These are phyloP conservation scores for Tetraodon nigroviridis DNA, from an alignment of 2,113 vertebrate species.

Conservation along the genomic window DNA sequence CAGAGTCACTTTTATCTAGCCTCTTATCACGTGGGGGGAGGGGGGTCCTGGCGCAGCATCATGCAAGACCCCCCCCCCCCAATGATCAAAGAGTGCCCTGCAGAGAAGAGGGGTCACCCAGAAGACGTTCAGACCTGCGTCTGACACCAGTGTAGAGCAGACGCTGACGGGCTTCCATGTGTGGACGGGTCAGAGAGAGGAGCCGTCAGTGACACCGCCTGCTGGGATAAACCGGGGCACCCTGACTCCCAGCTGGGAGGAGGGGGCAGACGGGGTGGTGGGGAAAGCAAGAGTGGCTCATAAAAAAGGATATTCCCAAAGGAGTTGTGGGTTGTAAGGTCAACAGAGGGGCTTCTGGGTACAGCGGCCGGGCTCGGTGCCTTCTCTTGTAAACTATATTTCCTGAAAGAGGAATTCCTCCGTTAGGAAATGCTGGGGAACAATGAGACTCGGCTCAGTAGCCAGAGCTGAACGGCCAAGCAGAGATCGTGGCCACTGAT, in stretches of 20 bases:
- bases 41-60: conserved; percentile 22
- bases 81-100: conserved; percentile 57
- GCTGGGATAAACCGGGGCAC: conserved; percentile 42
- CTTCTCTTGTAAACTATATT: conserved; percentile 72
- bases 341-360: neutral
- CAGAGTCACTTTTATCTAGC: conserved; percentile 23
- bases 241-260: conserved; percentile 19
- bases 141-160: neutral
- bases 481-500: conserved; percentile 52
- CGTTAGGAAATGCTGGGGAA: conserved; percentile 68
- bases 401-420: conserved; percentile 77
- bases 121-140: conserved; percentile 41
- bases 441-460: conserved; percentile 61
- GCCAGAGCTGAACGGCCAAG: conserved; percentile 45
- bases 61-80: conserved; percentile 13
- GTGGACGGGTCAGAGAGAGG: conserved; percentile 38
- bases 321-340: conserved; percentile 27
- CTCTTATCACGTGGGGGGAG: conserved; percentile 27
- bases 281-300: conserved; percentile 43
- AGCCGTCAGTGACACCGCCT: conserved; percentile 26
- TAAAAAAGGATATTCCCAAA: conserved; percentile 35
- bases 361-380: conserved; percentile 56
- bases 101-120: conserved; percentile 42
- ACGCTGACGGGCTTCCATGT: conserved; percentile 20
- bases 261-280: conserved; percentile 14